phyloP scores from a whole-genome alignment of 1,140 invertebrate genomes.

The Battus philenor region DNA sequence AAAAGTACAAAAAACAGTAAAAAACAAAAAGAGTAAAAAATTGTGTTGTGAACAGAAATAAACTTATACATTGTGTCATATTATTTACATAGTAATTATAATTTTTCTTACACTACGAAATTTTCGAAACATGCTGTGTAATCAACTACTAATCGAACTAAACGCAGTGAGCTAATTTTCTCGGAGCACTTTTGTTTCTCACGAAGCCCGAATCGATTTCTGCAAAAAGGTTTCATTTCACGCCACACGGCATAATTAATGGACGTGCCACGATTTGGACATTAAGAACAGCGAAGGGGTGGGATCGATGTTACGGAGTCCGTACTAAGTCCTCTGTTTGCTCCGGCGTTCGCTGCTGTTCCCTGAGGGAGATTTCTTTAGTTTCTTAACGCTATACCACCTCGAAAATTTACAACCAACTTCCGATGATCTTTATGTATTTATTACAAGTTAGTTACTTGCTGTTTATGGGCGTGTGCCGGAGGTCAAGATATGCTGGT shows the following conservation, averaged over 20 bases:
- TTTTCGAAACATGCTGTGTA: no score
- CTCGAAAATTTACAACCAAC: conserved; percentile 31
- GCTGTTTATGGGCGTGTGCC: conserved; percentile 21
- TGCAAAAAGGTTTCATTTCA: conserved; percentile 48
- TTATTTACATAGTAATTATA: no score
- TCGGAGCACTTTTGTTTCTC: conserved; percentile 43
- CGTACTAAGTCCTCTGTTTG: conserved; percentile 60
- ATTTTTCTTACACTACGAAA: no score
- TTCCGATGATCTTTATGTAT: conserved; percentile 36
- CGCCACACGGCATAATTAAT: conserved; percentile 61
- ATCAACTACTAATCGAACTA: neutral
- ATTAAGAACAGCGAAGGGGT: conserved; percentile 55
- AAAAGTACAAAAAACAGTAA: no score
- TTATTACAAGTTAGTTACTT: conserved; percentile 29
- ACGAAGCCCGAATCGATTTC: conserved; percentile 32
- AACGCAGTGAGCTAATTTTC: conserved; percentile 36
- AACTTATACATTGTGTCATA: no score
- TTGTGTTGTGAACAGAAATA: no score
- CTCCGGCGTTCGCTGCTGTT: conserved; percentile 48
- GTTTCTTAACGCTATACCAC: conserved; percentile 44
- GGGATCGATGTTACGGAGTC: conserved; percentile 54
- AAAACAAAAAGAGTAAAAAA: no score
- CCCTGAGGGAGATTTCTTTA: conserved; percentile 50
- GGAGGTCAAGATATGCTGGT: conserved; percentile 36
- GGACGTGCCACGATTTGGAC: conserved; percentile 62